These are phyloP conservation scores for Dolichomitus sp. DNA, from an alignment of 2,888 invertebrate genomes.

Conservation along the genomic window DNA sequence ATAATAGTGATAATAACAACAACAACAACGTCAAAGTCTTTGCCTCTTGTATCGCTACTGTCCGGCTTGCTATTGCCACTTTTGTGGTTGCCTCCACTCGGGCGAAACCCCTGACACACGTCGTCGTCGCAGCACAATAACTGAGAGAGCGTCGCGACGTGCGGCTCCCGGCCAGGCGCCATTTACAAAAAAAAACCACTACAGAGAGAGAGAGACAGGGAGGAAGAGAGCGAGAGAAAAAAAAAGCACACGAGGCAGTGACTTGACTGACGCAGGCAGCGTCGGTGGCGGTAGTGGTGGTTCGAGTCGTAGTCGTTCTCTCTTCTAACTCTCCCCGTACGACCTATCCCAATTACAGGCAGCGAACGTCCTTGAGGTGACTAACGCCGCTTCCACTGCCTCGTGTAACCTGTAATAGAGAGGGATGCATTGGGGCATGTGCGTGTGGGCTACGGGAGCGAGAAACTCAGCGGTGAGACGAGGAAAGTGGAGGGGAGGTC, in stretches of 20 bases:
- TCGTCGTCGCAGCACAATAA: conserved; percentile 9
- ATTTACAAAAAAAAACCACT: conserved; percentile 75
- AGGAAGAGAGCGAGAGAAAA: not conserved
- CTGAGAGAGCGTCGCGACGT: conserved; percentile 73
- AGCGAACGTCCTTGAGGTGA: conserved; percentile 83
- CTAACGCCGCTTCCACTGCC: conserved; percentile 74
- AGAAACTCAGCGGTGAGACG: conserved; percentile 7
- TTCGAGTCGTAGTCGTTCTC: conserved; percentile 50
- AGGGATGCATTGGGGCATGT: conserved; percentile 69
- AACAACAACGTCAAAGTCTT: not conserved
- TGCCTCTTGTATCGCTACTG: not conserved
- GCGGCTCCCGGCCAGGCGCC: conserved; percentile 78
- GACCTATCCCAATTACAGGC: conserved; percentile 84
- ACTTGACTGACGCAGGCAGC: conserved; percentile 71
- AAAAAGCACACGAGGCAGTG: conserved; percentile 1
- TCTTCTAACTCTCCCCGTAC: conserved; percentile 73
- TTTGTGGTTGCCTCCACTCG: conserved; percentile 3
- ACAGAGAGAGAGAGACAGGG: not conserved
- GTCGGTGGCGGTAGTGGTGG: conserved; percentile 71
- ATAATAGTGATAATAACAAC: not conserved
- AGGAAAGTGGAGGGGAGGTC: conserved; percentile 15
- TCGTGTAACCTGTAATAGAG: conserved; percentile 65
- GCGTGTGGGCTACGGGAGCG: conserved; percentile 43
- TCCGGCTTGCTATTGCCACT: not conserved
- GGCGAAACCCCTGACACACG: conserved; percentile 18